Evolutionary conservation across 2,888 invertebrate genomes (phyloP), one percentile per base, ranked within the genome.

Genomic region (Nemotelus pantherinus): DNA sequence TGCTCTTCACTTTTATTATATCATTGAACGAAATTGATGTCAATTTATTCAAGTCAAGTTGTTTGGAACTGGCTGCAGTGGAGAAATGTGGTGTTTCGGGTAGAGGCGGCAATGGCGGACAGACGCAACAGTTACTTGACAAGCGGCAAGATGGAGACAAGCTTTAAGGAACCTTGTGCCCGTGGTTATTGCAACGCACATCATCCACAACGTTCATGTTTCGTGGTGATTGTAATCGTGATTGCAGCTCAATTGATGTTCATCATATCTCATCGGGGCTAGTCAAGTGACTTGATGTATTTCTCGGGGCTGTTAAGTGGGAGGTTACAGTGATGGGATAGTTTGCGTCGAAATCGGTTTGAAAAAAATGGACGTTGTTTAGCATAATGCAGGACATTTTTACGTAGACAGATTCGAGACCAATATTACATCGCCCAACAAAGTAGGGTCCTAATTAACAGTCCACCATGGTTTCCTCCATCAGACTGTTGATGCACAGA

Each of bases 31-130:
- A 76, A 78, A 78, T 78, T 78, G 76, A 76, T 70, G 78, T 78
- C 78, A 78, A 78, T 78, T 78, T 78, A 76, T 68, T 71, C 76
- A 76, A 78, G 78, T 76, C 78, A 78, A 78, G 78, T 78, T 74
- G 48, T 48, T 74, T 74, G 63, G 39, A 74, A 74, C 43, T 70
- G 70, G 9, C 53, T 43, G 70, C 25, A 25, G 25, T 25, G 25
- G 25, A 25, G 25, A 25, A 1, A 25, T 25, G 25, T 9, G 70
- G 43, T 70, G 70, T 55, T 70, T 53, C 3, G 55, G 41, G 41
- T 10, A 10, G 25, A 57, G 57, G 10, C 10, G 4, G 57, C 57
- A 7, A 6, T 50, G 10, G 25, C 6, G 25, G 9, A 3, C 67
- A 25, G 47, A 48, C 67, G 67, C 67, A 67, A 67, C 48, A 39